Base-by-base conservation (phyloP, 2,888 invertebrate species). In the Chouioia cunea region DNA sequence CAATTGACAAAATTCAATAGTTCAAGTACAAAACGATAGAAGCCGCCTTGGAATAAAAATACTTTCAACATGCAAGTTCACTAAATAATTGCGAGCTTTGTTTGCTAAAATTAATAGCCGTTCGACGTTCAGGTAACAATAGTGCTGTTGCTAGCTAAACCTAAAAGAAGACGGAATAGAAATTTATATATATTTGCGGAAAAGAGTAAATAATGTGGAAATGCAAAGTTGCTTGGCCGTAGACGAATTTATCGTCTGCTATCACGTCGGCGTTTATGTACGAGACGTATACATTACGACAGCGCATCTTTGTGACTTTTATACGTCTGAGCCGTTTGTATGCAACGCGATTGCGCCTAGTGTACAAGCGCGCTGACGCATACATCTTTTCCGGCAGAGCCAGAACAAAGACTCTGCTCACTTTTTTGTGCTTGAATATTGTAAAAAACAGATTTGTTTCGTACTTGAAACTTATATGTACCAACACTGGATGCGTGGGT, bases 321-420 rank as follows among this genome's bases (percentile, higher is more conserved):
- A 58, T 53, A 67, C 47, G 56, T 53, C 46, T 27, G 16, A 58
- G 71, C 57, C 46, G 67, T 71, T 71, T 67, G 63, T 67, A 71
- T 64, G 71, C 71, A 71, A 53, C 54, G 58, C 67, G 57, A 71
- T 64, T 67, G 59, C 54, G 58, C 20, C 62, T 71, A 66, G 52
- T 36, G 36, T 62, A 44, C 22, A 22, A 27, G 58, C 56, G 54
- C 43, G 43, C 22, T 67, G 66, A 71, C 62, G 66, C 66, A 59
- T 64, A 20, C 59, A 54, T 71, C 64, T 67, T 64, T 36, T 67
- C 71, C 64, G 54, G 58, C 58, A 63, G 52, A 52, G 27, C 56
- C 52, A 47, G 66, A 63, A 67, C 66, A 71, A 67, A 63, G 66
- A 27, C 60, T 52, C n/a, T 18, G 50, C 22, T 52, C 48, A 54